phyloP scores from a whole-genome alignment of 2,888 invertebrate species.

The Amphipoea oculea region DNA sequence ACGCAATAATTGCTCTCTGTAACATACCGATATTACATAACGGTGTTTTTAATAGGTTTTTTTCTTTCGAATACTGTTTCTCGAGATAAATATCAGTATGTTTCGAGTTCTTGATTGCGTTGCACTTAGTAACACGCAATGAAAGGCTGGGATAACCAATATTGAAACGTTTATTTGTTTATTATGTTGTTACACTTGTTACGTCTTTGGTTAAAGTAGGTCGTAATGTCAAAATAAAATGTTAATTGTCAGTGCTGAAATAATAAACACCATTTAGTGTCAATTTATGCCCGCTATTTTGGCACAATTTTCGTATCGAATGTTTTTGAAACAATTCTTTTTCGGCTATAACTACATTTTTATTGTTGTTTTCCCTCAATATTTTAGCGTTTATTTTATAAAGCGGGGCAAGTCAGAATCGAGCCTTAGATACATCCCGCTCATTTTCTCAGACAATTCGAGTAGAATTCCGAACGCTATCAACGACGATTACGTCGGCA shows the following conservation, averaged over 20 bases:
- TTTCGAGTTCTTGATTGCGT: constrained; percentile 47
- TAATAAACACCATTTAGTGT: constrained; percentile 31
- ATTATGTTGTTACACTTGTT: constrained; percentile 40
- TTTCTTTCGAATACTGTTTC: constrained; percentile 49
- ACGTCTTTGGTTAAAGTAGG: constrained; percentile 47
- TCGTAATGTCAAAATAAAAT: constrained; percentile 40
- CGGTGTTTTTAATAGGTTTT: constrained; percentile 62
- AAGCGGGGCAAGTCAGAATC: background rate
- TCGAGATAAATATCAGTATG: constrained; percentile 54
- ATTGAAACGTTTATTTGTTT: constrained; percentile 51
- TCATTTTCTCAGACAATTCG: constrained; percentile 30
- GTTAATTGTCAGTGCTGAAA: constrained; percentile 30
- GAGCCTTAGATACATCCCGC: background rate
- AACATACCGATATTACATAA: constrained; percentile 73
- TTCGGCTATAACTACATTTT: background rate
- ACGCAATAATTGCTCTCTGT: constrained; percentile 62
- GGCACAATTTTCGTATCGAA: constrained; percentile 4
- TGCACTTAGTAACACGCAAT: constrained; percentile 51
- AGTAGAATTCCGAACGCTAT: constrained; percentile 42
- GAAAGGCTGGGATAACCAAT: constrained; percentile 42
- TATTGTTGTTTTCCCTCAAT: background rate
- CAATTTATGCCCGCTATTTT: constrained; percentile 5
- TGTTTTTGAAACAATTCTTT: constrained; percentile 14
- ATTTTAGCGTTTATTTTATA: background rate
- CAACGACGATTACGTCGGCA: constrained; percentile 41